Base-by-base conservation (phyloP, 2,113 vertebrate genomes). In the Piprites chloris region DNA sequence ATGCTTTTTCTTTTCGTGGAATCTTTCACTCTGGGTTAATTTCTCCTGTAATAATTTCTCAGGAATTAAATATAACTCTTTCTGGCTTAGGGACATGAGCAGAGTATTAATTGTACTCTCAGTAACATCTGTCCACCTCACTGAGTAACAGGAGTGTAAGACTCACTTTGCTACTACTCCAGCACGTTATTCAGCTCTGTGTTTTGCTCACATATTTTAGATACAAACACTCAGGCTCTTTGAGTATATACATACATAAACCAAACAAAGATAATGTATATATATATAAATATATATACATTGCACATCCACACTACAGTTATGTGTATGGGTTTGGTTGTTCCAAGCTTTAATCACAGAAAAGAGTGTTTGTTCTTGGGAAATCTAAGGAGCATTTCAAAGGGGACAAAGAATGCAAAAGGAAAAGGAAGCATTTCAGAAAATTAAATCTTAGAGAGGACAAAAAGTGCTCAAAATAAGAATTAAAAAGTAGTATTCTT, bases 61-160 rank as follows among this genome's bases (percentile, higher is more conserved):
- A n/a, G 75, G 87, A 97, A 97, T 82, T 80, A 96, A 91, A 85
- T 73, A 80, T 44, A 95, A 92, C 85, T 95, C 90, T 85, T 85
- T 95, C 74, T 93, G 80, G 55, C 66, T 97, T 89, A 93, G 86
- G 80, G 87, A 73, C 56, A 49, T 52, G 27, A 97, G 56, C 35
- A 83, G 53, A 96, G 96, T 81, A 97, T 94, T 97, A 96, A 83
- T 91, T 95, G 86, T 95, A 90, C 89, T 92, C 92, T 92, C 71
- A 86, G 87, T 86, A 97, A 93, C 53, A 96, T 49, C 59, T 90
- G 41, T 87, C 95, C 66, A 81, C 52, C 68, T 86, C 95, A 92
- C 90, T 93, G 58, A 88, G 81, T 50, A 96, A 92, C 58, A 76
- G 87, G 82, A 79, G 80, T 50, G n/a, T 49, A 92, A 81, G 42